Conservation (phyloP, 2,797 vertebrate species). For the Pangasius macronema region DNA sequence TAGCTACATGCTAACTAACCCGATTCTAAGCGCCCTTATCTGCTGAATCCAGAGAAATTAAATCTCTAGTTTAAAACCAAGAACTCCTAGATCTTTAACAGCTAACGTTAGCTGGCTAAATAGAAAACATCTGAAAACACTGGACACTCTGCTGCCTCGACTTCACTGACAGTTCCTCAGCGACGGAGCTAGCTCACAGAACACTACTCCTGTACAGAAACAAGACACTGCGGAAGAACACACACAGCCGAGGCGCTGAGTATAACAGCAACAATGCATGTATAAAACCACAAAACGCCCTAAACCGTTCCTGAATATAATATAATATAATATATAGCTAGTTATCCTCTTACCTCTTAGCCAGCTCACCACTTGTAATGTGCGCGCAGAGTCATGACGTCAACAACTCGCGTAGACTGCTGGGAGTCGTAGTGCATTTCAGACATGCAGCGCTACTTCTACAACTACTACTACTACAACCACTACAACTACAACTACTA, state of each 20-base stretch:
- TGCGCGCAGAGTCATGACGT: constrained; percentile 44
- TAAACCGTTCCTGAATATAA: background rate
- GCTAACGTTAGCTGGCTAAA: background rate
- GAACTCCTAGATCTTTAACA: background rate
- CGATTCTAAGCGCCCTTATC: background rate
- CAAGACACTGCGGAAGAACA: background rate
- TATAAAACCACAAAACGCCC: background rate
- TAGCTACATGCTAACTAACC: background rate
- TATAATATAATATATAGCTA: background rate
- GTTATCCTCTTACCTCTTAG: constrained; percentile 35
- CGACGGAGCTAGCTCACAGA: background rate
- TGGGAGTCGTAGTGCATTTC: constrained; percentile 51
- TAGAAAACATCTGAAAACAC: background rate
- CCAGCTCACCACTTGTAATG: constrained; percentile 46
- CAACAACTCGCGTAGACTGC: background rate
- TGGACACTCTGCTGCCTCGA: no score
- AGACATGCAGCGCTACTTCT: no score
- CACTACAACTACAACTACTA: no score
- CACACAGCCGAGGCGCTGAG: background rate
- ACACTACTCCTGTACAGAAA: background rate
- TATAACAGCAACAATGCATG: background rate
- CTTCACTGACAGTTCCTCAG: background rate
- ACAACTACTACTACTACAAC: background rate
- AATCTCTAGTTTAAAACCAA: background rate
- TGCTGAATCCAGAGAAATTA: background rate